A percentile compares a stretch with the other conserved stretches of the same genome.
Conservation (phyloP, 1,140 invertebrate genomes). For the Drosophila setifemur region DNA sequence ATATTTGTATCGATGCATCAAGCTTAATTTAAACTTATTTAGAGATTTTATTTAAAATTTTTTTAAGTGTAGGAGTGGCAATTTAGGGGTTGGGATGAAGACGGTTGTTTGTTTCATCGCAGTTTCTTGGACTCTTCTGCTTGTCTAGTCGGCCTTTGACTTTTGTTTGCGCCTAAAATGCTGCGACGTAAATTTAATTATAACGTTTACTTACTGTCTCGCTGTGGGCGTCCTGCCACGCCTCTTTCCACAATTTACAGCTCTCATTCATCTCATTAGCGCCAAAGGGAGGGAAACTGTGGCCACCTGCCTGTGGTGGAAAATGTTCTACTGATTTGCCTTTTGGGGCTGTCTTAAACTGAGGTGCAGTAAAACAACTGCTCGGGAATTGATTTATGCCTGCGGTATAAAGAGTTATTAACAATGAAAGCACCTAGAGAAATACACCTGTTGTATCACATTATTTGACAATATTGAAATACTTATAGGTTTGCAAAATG, state of each 20-base stretch:
- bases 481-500: no score
- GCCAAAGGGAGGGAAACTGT: neutral
- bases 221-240: slow-evolving; percentile 1
- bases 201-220: slow-evolving; percentile 58
- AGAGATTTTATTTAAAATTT: neutral
- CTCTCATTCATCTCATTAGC: slow-evolving; percentile 23
- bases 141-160: slow-evolving; percentile 35
- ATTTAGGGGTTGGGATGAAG: neutral
- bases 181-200: slow-evolving; percentile 66
- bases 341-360: neutral
- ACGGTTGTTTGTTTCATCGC: slow-evolving; percentile 9
- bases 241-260: neutral
- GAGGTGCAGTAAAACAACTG: neutral
- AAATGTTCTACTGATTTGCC: slow-evolving; percentile 16
- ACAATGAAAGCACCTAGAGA: neutral
- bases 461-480: neutral
- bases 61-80: neutral
- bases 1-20: neutral
- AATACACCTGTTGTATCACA: no score
- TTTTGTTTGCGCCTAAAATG: slow-evolving; percentile 60
- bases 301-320: slow-evolving; percentile 18
- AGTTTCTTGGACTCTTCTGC: slow-evolving; percentile 6
- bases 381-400: slow-evolving; percentile 15
- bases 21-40: neutral
- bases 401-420: neutral